Base-by-base conservation (phyloP, 2,797 vertebrate species). In the Hapalemur alaotrensis region DNA sequence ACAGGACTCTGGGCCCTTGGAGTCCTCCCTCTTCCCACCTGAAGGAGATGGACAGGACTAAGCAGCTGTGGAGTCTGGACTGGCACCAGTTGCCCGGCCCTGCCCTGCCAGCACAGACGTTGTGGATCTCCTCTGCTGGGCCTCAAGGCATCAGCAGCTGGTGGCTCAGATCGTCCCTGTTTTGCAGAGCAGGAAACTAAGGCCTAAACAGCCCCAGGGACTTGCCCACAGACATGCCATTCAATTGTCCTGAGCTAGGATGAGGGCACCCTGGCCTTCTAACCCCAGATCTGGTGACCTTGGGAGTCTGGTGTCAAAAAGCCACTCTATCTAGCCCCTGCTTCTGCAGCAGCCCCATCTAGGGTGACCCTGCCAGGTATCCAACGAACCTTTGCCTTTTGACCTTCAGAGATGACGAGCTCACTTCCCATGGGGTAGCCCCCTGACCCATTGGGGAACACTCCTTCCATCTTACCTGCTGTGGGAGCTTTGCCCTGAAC, bases 51-150 rank as follows among this genome's bases (percentile, higher is more conserved):
- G 32, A 2, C 65, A 72, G 79, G n/a, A 50, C 38, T 43, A n/a
- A 30, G 23, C 17, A 35, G 46, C 6, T 3, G 61, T 11, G 54
- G 52, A 4, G 9, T 38, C 50, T 20, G 14, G 48, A 61, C 25
- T 59, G n/a, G 50, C 4, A 1, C 20, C 9, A 50, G 79, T 22
- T 4, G 0, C 4, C 0, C 0, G 0, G 69, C 75, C 50, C 46
- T 48, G n/a, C 41, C 50, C 1, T 1, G 2, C 43, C 20, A 20
- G 22, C 43, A 12, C 12, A 1, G 5, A 22, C 17, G 12, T 65
- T 25, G 7, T 9, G 25, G 38, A 18, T 61, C 52, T n/a, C 52
- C 35, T 79, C 75, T 8, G 43, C 70, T 1, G 13, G 70, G 35
- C 63, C 41, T 85, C 59, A 14, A 3, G 18, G 22, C 61, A n/a